phyloP scores from a whole-genome alignment of 2,797 vertebrate genomes.

The Lepus townsendii region DNA sequence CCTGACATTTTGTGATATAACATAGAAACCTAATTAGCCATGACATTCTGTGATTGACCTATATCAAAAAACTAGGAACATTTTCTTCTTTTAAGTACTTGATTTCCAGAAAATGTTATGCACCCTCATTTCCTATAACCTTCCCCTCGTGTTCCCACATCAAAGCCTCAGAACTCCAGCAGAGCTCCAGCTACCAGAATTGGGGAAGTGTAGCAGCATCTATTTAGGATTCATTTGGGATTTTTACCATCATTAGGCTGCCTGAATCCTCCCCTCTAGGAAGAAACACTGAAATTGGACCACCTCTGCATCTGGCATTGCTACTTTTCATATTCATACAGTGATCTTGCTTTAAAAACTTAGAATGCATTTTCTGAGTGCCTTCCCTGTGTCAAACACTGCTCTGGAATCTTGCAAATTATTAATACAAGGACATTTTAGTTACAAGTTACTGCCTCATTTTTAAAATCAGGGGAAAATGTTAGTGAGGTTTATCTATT shows the following conservation, averaged over 20 bases:
- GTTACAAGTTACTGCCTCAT: neutral
- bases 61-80: neutral
- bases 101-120: neutral
- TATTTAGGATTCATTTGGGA: neutral
- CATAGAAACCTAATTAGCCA: slow-evolving; percentile 26
- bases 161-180: neutral
- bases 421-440: neutral
- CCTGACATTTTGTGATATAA: neutral
- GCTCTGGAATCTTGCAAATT: neutral
- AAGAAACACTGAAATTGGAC: neutral
- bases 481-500: neutral
- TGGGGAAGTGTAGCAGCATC: accelerated
- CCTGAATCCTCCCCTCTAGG: neutral
- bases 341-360: neutral
- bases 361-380: neutral
- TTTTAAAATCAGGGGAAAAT: neutral
- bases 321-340: neutral
- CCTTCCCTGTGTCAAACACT: neutral
- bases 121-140: neutral
- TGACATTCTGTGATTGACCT: slow-evolving; percentile 29
- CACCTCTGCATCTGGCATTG: neutral
- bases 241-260: neutral
- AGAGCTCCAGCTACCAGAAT: neutral
- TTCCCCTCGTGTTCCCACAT: neutral
- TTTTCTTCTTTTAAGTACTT: slow-evolving; percentile 19